Base-by-base conservation (phyloP, 2,888 invertebrate genomes). In the Aphidius colemani region DNA sequence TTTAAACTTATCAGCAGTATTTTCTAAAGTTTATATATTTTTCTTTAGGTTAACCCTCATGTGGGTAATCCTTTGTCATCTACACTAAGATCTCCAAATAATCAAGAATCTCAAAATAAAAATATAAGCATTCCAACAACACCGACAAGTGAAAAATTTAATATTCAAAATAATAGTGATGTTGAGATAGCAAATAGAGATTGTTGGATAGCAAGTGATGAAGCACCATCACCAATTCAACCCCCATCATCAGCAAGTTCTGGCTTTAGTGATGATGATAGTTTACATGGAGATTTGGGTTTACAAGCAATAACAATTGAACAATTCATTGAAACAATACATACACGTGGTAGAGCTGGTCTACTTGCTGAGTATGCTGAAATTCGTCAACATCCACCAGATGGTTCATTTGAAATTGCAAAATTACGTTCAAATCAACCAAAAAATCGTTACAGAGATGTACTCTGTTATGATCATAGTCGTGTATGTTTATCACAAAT, bases 391-490 rank as follows among this genome's bases (percentile, higher is more conserved):
- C 87, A 93, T 74, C 90, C 93, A 69, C 94, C 94, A 44, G 88
- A 89, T 71, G 96, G 96, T 69, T 92, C 95, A 72, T 97, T 97
- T 84, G 90, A 90, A 74, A 89, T 90, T 78, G 93, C 96, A 77
- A 93, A 90, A 92, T 93, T 87, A 79, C 86, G 87, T 78, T 84
- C 86, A 74, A 94, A 94, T 83, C 86, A 91, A 79, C 87, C 90
- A 77, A 94, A 94, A 86, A 94, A 94, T 83, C 88, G 93, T 40
- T 98, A 98, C 84, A 95, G 95, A 71, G 98, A 98, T 84, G 97
- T 98, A 59, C 86, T 97, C 70, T 97, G 97, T 84, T 96, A 93
- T 84, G 98, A 98, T 84, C 96, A 96, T 83, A 93, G 94, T 80
- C 88, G 98, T 75, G 97, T 98, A 68, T 88, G 92, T 71, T 86